These are phyloP conservation scores for Megastigmus dorsalis DNA, from an alignment of 2,888 invertebrate genomes.

Conservation along the genomic window DNA sequence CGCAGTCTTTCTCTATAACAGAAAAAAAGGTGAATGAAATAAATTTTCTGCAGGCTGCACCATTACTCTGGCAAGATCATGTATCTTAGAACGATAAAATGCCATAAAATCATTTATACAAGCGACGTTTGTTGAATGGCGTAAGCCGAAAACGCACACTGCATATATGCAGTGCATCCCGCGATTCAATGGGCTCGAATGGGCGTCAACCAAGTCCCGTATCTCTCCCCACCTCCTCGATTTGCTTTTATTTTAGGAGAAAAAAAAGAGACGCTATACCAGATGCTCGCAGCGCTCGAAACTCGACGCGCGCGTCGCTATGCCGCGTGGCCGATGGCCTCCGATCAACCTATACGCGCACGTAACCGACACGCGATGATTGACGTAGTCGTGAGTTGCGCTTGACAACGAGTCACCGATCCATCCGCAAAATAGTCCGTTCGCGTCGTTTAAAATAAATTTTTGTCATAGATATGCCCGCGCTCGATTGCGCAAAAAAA, in stretches of 20 bases:
- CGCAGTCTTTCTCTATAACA: too few species aligned
- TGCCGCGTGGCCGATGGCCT: background rate
- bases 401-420: conserved; percentile 12
- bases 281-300: too few species aligned
- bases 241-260: conserved; percentile 20
- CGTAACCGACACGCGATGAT: background rate
- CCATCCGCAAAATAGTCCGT: background rate
- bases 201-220: background rate
- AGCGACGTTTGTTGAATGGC: background rate
- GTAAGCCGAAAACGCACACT: conserved; percentile 1
- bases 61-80: too few species aligned
- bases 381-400: conserved; percentile 21
- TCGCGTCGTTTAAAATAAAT: conserved; percentile 23
- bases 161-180: too few species aligned
- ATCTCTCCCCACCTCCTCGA: background rate
- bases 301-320: too few species aligned
- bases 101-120: conserved; percentile 9
- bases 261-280: background rate
- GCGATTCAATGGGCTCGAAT: background rate
- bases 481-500: conserved; percentile 5
- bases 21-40: too few species aligned
- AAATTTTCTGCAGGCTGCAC: too few species aligned
- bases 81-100: conserved; percentile 8
- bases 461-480: background rate
- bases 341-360: conserved; percentile 33